phyloP scores from a whole-genome alignment of 2,113 vertebrate genomes.

The Phalacrocorax brasilianus region DNA sequence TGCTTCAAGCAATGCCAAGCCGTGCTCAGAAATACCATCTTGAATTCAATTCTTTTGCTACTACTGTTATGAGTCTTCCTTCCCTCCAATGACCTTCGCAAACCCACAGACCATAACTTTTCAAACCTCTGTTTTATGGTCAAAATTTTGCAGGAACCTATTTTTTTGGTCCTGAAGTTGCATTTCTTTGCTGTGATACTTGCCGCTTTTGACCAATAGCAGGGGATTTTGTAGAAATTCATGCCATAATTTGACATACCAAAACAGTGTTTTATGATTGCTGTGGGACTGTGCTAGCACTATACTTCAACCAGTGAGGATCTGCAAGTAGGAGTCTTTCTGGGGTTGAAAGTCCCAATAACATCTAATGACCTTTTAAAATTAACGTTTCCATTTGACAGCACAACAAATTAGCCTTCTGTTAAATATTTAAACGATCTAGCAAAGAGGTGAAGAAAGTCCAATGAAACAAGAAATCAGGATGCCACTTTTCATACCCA shows the following conservation, averaged over 20 bases:
- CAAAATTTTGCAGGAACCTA: background rate
- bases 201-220: background rate
- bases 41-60: background rate
- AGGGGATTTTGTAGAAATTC: background rate
- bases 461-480: conserved; percentile 10
- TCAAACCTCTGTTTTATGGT: background rate
- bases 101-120: background rate
- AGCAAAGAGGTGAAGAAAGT: background rate
- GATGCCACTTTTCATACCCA: background rate
- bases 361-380: background rate
- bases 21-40: background rate
- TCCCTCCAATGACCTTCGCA: background rate
- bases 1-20: background rate
- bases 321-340: background rate
- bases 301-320: background rate
- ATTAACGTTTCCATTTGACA: background rate
- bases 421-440: conserved; percentile 12
- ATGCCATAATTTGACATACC: background rate
- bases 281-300: background rate
- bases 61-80: background rate
- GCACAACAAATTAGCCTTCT: background rate
- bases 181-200: background rate
- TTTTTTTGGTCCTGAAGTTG: background rate
- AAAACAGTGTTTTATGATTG: background rate
- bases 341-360: background rate